A percentile compares a stretch with the other conserved stretches of the same genome.
These are phyloP conservation scores for Channa striata DNA, from an alignment of 2,797 vertebrate species.

Conservation along the genomic window DNA sequence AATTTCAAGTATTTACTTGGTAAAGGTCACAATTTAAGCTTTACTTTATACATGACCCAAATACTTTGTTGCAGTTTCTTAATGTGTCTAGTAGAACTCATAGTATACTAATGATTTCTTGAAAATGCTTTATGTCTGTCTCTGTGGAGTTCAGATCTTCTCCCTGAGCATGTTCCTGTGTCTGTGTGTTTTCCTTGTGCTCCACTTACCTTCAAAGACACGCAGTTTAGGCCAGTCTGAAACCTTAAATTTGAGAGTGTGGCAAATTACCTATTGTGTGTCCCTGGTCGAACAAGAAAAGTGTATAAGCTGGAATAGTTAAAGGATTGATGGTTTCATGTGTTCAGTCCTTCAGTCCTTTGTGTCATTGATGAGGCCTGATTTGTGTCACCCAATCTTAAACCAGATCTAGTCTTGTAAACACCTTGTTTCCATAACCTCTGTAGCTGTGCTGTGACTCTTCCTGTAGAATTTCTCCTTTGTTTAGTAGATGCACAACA, in stretches of 20 bases:
- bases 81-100: no score
- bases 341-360: not conserved
- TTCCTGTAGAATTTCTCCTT: slow-evolving; percentile 5
- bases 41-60: no score
- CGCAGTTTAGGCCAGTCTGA: not conserved
- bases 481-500: slow-evolving; percentile 32
- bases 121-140: not conserved
- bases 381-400: not conserved
- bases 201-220: not conserved
- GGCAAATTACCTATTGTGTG: not conserved
- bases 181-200: not conserved
- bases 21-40: no score
- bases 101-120: not conserved
- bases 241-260: not conserved
- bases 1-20: not conserved
- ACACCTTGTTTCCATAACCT: not conserved
- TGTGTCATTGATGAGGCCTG: not conserved
- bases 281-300: not conserved
- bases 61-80: no score
- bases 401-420: not conserved
- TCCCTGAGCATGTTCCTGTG: not conserved
- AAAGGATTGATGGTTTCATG: not conserved
- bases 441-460: not conserved
- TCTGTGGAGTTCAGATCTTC: not conserved
- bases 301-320: not conserved